Base-by-base conservation (phyloP, 2,113 vertebrate genomes). In the Alligator sinensis region DNA sequence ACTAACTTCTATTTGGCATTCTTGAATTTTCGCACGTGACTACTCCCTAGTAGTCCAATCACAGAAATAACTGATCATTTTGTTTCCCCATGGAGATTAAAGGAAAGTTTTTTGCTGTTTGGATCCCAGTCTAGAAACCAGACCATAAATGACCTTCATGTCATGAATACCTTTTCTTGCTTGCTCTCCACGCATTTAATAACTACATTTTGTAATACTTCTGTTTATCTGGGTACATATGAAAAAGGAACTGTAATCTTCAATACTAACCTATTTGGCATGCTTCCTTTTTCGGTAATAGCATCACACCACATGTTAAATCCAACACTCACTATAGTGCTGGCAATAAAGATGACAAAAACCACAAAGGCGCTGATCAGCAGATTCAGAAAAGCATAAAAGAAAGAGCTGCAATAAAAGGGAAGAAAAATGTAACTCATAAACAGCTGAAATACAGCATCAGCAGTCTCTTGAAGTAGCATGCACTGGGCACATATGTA, bases 231-330 rank as follows among this genome's bases (percentile, higher is more conserved):
- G 59, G 84, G 47, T 82, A 84, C 55, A 61, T 62, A 30, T 18
- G 12, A n/a, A 59, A 76, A 25, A 85, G 82, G 60, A 93, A 88
- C 88, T 9, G 15, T 86, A 22, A 64, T 88, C 24, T 93, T 89
- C 64, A 77, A 47, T 91, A 95, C 98, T 54, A 89, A 99, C 99
- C 99, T 99, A 98, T 98, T 98, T 34, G 98, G 97, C 97, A 98
- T 96, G 17, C 95, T 97, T 92, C 99, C 99, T 77, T 98, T 98
- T 93, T 99, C 99, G 0, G 99, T 99, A 97, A 99, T 91, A 87
- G 99, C 96, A 18, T 99, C 99, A 28, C 99, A 99, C 99, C 99
- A 99, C 98, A 99, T 98, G 97, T 98, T 98, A 97, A 99, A 99
- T 86, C 99, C 99, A 96, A 99, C 99, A 6, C 98, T 99, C 96